A percentile compares a stretch with the other conserved stretches of the same genome.
These are phyloP conservation scores for Nebria ingens DNA, from an alignment of 1,140 invertebrate species.

Conservation along the genomic window DNA sequence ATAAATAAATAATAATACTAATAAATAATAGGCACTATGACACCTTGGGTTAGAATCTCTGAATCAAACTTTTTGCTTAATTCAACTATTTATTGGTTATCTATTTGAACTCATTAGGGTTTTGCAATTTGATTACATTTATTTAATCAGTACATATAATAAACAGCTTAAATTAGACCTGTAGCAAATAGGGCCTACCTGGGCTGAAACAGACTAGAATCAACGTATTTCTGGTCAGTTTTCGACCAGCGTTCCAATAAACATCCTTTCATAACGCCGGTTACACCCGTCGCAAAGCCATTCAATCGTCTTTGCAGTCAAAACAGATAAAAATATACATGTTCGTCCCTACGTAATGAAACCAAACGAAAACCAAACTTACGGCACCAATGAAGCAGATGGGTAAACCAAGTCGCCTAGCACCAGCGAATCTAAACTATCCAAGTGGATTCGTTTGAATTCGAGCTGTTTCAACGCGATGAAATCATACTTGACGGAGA, in stretches of 20 bases:
- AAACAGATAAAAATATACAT: background rate
- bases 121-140: too few relatives aligned
- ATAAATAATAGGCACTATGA: background rate
- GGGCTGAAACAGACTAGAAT: background rate
- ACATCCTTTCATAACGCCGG: slow-evolving; percentile 55
- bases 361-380: slow-evolving; percentile 40
- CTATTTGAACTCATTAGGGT: too few relatives aligned
- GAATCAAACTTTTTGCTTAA: too few relatives aligned
- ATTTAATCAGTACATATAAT: too few relatives aligned
- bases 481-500: slow-evolving; percentile 75
- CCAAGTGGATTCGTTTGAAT: slow-evolving; percentile 52
- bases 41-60: background rate
- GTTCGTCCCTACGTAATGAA: background rate
- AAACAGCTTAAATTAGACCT: too few relatives aligned
- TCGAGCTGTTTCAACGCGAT: slow-evolving; percentile 63
- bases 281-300: slow-evolving; percentile 58
- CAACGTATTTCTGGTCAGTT: background rate
- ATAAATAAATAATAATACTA: background rate
- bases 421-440: slow-evolving; percentile 56
- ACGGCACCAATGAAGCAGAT: slow-evolving; percentile 65
- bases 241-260: slow-evolving; percentile 46
- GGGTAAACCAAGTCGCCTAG: slow-evolving; percentile 72
- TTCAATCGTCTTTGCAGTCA: slow-evolving; percentile 45
- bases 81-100: too few relatives aligned
- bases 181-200: background rate